Evolutionary conservation across 2,888 invertebrate species (phyloP).

Genomic region (Eupithecia abbreviata): DNA sequence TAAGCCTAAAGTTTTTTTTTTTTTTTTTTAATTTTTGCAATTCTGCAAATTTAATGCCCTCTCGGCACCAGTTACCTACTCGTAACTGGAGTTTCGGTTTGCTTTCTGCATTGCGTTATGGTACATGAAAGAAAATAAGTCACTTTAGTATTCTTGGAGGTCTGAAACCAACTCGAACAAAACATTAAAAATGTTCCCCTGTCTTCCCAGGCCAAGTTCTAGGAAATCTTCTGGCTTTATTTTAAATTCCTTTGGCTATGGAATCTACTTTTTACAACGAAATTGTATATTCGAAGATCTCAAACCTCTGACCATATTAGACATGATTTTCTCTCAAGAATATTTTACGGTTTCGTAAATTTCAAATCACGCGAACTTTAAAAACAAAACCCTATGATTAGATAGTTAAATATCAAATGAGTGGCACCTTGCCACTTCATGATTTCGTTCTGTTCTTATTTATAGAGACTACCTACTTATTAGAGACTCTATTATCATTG

Average conservation of each 20-base stretch:
- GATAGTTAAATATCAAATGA: neutral
- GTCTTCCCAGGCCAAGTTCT: neutral
- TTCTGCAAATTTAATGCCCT: neutral
- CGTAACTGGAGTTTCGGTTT: neutral
- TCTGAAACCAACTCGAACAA: neutral
- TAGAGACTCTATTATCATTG: neutral
- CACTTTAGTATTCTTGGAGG: neutral
- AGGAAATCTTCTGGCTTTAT: neutral
- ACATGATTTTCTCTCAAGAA: neutral
- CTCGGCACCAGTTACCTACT: neutral
- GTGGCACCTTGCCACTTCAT: neutral
- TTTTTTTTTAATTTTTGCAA: conserved; percentile 1
- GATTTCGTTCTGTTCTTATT: neutral
- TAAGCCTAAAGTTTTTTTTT: too few relatives aligned
- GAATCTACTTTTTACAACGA: neutral
- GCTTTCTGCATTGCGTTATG: neutral
- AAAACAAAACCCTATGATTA: neutral
- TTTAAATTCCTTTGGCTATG: neutral
- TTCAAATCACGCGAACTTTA: neutral
- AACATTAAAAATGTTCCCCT: neutral
- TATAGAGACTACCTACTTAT: neutral
- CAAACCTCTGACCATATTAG: neutral
- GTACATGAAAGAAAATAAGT: conserved; percentile 1
- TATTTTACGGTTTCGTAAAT: neutral
- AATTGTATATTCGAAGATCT: neutral